Conservation (phyloP, 2,888 invertebrate genomes). For the Atherix ibis region DNA sequence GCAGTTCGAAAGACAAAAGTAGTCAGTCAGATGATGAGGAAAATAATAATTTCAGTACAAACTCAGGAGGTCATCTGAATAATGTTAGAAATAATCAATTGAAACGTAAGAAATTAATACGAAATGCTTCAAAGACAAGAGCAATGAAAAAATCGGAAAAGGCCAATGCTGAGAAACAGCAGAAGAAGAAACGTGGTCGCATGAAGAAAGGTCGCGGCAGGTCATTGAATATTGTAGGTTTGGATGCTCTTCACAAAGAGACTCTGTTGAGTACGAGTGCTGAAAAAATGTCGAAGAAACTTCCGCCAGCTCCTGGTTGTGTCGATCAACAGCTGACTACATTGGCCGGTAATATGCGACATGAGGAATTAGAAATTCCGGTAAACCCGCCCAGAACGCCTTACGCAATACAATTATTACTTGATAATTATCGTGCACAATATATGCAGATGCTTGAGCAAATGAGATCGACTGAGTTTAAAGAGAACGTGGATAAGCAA, state of each 20-base stretch:
- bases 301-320: constrained; percentile 80
- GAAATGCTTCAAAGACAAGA: constrained; percentile 29
- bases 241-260: constrained; percentile 77
- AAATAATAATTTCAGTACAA: constrained; percentile 29
- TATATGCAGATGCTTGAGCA: constrained; percentile 69
- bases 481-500: constrained; percentile 51
- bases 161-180: constrained; percentile 13
- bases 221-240: constrained; percentile 62
- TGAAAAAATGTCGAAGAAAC: constrained; percentile 52
- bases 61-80: constrained; percentile 17
- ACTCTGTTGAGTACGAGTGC: constrained; percentile 74
- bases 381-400: constrained; percentile 61
- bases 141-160: constrained; percentile 6
- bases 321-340: constrained; percentile 81
- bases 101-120: constrained; percentile 31
- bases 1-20: constrained; percentile 42
- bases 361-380: constrained; percentile 72
- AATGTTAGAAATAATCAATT: constrained; percentile 20
- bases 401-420: constrained; percentile 69
- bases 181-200: constrained; percentile 35
- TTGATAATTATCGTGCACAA: constrained; percentile 73
- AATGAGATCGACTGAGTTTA: constrained; percentile 68
- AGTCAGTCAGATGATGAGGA: constrained; percentile 45
- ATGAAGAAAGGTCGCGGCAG: constrained; percentile 51
- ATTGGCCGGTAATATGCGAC: constrained; percentile 52